phyloP scores from a whole-genome alignment of 2,113 vertebrate genomes.

The Aegotheles bennettii region DNA sequence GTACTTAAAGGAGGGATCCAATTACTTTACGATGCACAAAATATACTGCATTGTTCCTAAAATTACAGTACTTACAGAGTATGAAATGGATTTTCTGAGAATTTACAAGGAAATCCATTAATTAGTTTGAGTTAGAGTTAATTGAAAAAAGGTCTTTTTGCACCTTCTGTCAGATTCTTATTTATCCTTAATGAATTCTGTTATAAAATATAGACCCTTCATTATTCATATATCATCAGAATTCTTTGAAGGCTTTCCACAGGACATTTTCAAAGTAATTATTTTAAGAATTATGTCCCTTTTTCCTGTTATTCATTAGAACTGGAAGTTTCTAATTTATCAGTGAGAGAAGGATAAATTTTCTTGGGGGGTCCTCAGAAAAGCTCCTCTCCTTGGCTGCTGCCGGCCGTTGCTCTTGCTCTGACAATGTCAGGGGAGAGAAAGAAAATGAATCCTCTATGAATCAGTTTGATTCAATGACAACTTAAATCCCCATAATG shows the following conservation, averaged over 20 bases:
- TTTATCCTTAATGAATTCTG: slow-evolving; percentile 24
- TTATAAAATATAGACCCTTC: slow-evolving; percentile 29
- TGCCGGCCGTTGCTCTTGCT: rapidly evolving
- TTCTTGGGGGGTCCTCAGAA: background rate
- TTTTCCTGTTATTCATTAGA: background rate
- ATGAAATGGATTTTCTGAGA: slow-evolving; percentile 12
- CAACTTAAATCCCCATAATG: background rate
- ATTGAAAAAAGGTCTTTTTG: slow-evolving; percentile 40
- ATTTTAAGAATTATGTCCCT: slow-evolving; percentile 12
- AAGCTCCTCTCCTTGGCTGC: background rate
- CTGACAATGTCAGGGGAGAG: background rate
- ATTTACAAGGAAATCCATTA: slow-evolving; percentile 47
- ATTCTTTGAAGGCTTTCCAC: slow-evolving; percentile 4
- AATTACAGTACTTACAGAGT: background rate
- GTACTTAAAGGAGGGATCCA: background rate
- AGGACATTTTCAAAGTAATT: slow-evolving; percentile 34
- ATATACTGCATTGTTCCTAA: background rate
- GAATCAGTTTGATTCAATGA: background rate
- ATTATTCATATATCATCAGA: slow-evolving; percentile 26
- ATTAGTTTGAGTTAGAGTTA: slow-evolving; percentile 41
- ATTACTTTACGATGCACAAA: background rate
- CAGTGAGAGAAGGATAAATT: background rate
- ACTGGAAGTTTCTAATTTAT: background rate
- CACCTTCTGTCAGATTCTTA: slow-evolving; percentile 31
- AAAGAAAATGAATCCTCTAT: background rate